Evolutionary conservation across 2,113 vertebrate species (phyloP).

Genomic region (Rhagologus leucostigma): DNA sequence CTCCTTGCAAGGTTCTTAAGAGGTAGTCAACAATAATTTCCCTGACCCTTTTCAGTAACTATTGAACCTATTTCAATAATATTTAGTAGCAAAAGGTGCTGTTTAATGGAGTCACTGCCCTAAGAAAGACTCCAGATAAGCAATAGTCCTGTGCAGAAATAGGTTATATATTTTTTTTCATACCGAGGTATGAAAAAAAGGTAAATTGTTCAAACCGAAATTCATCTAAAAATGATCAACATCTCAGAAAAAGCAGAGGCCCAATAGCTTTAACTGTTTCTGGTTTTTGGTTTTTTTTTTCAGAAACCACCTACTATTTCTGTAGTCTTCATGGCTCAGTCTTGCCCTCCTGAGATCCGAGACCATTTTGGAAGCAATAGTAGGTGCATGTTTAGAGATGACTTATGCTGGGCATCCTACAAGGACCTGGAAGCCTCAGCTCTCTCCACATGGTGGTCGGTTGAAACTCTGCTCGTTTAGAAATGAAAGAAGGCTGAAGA

Average conservation of each 20-base stretch:
- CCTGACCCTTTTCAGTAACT: neutral
- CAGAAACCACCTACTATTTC: neutral
- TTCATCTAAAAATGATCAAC: neutral
- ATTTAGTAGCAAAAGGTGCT: neutral
- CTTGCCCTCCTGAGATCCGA: neutral
- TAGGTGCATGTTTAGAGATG: neutral
- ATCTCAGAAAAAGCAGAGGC: neutral
- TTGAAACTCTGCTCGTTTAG: neutral
- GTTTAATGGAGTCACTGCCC: neutral
- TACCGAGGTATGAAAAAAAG: neutral
- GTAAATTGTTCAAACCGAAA: neutral
- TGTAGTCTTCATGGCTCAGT: neutral
- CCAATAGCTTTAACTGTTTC: neutral
- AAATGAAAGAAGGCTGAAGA: neutral
- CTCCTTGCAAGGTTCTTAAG: neutral
- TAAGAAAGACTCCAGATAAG: neutral
- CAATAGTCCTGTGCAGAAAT: neutral
- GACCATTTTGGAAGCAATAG: neutral
- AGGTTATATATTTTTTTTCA: neutral
- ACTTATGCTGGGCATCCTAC: neutral
- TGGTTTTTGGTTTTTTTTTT: neutral
- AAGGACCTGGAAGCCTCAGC: neutral
- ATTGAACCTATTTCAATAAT: neutral
- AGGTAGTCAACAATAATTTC: neutral
- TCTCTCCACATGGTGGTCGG: rapidly evolving